Percentiles rank a stretch among this genome's conserved stretches.
These are phyloP conservation scores for Scelioninae gen. 1 DNA, from an alignment of 2,888 invertebrate genomes.

Conservation along the genomic window DNA sequence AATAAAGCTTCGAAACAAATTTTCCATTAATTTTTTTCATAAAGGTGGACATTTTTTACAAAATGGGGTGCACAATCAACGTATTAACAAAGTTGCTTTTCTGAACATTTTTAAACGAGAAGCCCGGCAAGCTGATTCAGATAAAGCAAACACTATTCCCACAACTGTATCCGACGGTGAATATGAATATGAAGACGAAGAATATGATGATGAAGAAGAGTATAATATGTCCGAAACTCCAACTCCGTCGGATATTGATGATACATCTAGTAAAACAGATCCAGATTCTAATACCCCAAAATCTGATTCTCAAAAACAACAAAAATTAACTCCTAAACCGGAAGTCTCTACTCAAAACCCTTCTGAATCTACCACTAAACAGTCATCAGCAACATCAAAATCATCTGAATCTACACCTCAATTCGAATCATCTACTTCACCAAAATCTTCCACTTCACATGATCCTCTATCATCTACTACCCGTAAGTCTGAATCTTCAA, in stretches of 20 bases:
- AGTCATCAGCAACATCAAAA: slow-evolving; percentile 4
- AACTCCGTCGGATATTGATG: slow-evolving; percentile 21
- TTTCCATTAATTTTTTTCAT: slow-evolving; percentile 38
- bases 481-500: slow-evolving; percentile 1
- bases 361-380: neutral
- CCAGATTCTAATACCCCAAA: slow-evolving; percentile 18
- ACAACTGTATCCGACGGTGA: slow-evolving; percentile 56
- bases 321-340: neutral
- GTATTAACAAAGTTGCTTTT: slow-evolving; percentile 27
- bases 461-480: slow-evolving; percentile 1
- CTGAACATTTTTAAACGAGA: slow-evolving; percentile 56
- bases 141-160: slow-evolving; percentile 58
- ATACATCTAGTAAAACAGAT: slow-evolving; percentile 10
- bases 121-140: slow-evolving; percentile 45
- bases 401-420: slow-evolving; percentile 27
- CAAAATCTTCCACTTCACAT: too few species aligned
- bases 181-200: slow-evolving; percentile 45
- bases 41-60: slow-evolving; percentile 57
- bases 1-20: neutral
- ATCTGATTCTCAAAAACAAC: slow-evolving; percentile 1
- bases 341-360: too few species aligned
- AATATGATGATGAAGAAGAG: slow-evolving; percentile 52
- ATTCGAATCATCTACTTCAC: slow-evolving; percentile 18
- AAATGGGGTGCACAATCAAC: slow-evolving; percentile 26
- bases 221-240: slow-evolving; percentile 18